Evolutionary conservation across 2,113 vertebrate genomes (phyloP).

Genomic region (Scomber japonicus): DNA sequence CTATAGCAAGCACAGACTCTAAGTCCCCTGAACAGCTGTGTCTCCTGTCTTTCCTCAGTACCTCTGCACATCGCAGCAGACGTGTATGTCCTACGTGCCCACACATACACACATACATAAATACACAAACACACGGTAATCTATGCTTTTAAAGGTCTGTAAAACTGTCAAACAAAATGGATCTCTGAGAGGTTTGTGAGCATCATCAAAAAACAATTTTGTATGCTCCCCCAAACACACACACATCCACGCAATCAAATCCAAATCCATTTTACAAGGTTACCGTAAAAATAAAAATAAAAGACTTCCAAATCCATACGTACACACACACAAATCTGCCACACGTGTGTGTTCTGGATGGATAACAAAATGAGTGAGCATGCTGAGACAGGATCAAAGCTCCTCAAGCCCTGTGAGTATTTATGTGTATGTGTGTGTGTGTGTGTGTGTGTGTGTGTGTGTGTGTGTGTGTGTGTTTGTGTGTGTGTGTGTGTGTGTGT

Average conservation of each 20-base stretch:
- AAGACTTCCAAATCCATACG: slow-evolving; percentile 14
- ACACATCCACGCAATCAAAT: slow-evolving; percentile 23
- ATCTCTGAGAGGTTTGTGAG: neutral
- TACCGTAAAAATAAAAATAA: slow-evolving; percentile 51
- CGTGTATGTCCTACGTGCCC: neutral
- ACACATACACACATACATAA: neutral
- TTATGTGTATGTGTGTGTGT: slow-evolving; percentile 41
- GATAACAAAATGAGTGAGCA: slow-evolving; percentile 44
- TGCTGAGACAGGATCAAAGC: slow-evolving; percentile 66
- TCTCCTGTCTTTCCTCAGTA: slow-evolving; percentile 59
- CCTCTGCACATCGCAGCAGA: slow-evolving; percentile 46
- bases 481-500: too few species aligned
- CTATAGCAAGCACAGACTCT: slow-evolving; percentile 50
- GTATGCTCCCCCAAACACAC: neutral
- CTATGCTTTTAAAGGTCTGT: slow-evolving; percentile 7
- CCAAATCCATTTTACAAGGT: slow-evolving; percentile 25
- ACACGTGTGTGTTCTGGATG: slow-evolving; percentile 34
- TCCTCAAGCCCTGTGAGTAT: slow-evolving; percentile 51
- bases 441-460: too few species aligned
- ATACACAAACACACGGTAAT: slow-evolving; percentile 3
- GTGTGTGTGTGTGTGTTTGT: too few species aligned
- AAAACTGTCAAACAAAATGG: slow-evolving; percentile 28
- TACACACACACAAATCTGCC: slow-evolving; percentile 23
- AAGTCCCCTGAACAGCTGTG: slow-evolving; percentile 64
- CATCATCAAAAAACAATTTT: slow-evolving; percentile 5